Evolutionary conservation across 2,888 invertebrate species (phyloP).

Genomic region (Mylabris sibirica): DNA sequence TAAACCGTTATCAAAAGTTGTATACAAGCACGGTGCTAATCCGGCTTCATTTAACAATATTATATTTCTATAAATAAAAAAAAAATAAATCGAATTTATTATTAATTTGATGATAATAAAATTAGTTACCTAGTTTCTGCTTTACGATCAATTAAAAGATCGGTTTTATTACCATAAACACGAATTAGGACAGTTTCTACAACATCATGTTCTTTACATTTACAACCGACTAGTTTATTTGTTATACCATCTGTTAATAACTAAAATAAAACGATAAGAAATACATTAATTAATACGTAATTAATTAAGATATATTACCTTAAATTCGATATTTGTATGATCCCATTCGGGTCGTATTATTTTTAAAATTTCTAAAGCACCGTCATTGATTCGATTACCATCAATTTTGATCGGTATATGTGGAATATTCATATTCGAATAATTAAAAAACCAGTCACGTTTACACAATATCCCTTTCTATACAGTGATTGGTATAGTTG

Average conservation of each 20-base stretch:
- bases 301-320: constrained; percentile 66
- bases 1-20: constrained; percentile 92
- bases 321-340: constrained; percentile 70
- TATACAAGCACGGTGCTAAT: constrained; percentile 86
- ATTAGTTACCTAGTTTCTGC: constrained; percentile 77
- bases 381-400: constrained; percentile 72
- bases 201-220: constrained; percentile 58
- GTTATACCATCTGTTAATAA: constrained; percentile 94
- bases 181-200: constrained; percentile 83
- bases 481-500: background rate
- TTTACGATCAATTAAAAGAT: constrained; percentile 87
- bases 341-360: constrained; percentile 77
- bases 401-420: constrained; percentile 55
- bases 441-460: background rate
- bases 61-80: constrained; percentile 61
- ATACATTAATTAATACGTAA: background rate
- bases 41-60: constrained; percentile 73
- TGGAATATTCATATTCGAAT: constrained; percentile 16
- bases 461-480: background rate
- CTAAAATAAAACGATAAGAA: constrained; percentile 61
- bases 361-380: constrained; percentile 72
- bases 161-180: constrained; percentile 93
- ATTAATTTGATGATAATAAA: background rate
- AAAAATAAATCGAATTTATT: background rate
- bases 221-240: constrained; percentile 86